phyloP scores from a whole-genome alignment of 37 sponge, comb jelly and placozoan genomes.

The Ephydatia muelleri region DNA sequence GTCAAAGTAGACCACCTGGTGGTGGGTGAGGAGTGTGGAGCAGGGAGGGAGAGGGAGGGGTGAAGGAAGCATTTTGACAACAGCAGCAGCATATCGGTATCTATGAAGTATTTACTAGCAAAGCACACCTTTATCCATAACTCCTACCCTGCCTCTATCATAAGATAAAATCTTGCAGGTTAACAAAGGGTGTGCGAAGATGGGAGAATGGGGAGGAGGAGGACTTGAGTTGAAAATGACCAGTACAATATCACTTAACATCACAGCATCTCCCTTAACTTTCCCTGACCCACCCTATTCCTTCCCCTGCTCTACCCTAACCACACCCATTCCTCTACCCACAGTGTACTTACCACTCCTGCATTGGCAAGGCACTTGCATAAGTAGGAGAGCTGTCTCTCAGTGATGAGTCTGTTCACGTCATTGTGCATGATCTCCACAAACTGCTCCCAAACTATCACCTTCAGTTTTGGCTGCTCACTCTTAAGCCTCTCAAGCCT shows the following conservation, averaged over 20 bases:
- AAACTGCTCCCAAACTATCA: conserved; percentile 49
- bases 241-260: neutral
- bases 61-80: no score
- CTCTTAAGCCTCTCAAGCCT: conserved; percentile 48
- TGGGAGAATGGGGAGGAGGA: neutral
- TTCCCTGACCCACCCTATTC: neutral
- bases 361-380: conserved; percentile 57
- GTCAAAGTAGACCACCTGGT: conserved; percentile 70
- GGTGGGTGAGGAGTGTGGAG: neutral
- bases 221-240: no score
- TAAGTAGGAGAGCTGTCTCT: conserved; percentile 64
- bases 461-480: conserved; percentile 45
- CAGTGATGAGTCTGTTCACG: conserved; percentile 66
- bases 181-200: neutral
- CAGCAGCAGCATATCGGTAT: no score
- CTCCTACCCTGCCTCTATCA: conserved; percentile 7
- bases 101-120: neutral
- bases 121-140: neutral
- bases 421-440: conserved; percentile 40
- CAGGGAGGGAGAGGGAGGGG: neutral
- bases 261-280: neutral
- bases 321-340: no score
- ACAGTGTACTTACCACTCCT: conserved; percentile 62
- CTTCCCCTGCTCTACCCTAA: no score
- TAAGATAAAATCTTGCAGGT: no score